Evolutionary conservation across 2,888 invertebrate species (phyloP).

Genomic region (Gerris lacustris): DNA sequence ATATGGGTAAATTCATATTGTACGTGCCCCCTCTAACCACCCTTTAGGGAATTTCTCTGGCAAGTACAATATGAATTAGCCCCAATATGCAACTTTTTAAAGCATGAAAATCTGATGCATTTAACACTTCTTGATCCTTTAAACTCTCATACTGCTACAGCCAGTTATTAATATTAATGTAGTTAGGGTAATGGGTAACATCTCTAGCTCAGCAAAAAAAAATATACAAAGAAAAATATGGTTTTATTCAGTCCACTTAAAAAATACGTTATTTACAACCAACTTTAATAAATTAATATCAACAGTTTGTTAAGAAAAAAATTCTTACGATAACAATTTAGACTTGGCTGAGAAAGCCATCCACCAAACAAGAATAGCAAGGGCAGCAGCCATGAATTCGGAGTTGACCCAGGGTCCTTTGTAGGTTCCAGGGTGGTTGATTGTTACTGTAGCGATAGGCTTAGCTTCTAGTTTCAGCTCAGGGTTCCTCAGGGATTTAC

Average conservation of each 20-base stretch:
- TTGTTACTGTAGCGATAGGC: conserved; percentile 55
- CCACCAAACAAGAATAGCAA: conserved; percentile 70
- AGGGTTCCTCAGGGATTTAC: conserved; percentile 60
- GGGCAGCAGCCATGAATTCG: conserved; percentile 70
- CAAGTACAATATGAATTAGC: too few species aligned
- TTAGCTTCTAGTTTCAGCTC: conserved; percentile 54
- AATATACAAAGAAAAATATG: not conserved
- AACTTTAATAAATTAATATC: conserved; percentile 2
- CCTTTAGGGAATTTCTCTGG: too few species aligned
- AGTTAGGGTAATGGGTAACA: too few species aligned
- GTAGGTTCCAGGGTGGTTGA: conserved; percentile 69
- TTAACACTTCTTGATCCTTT: too few species aligned
- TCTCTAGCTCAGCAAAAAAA: too few species aligned
- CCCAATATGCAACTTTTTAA: too few species aligned
- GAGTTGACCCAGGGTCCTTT: conserved; percentile 87
- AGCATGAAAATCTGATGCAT: too few species aligned
- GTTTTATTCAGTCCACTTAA: not conserved
- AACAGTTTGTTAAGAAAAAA: not conserved
- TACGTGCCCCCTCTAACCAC: too few species aligned
- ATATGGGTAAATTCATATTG: too few species aligned
- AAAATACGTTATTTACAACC: not conserved
- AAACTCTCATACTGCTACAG: too few species aligned
- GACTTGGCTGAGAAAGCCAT: conserved; percentile 73
- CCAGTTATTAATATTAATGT: too few species aligned
- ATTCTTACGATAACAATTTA: conserved; percentile 55